Evolutionary conservation across 1,140 invertebrate genomes (phyloP).

Genomic region (Sesamia nonagrioides): DNA sequence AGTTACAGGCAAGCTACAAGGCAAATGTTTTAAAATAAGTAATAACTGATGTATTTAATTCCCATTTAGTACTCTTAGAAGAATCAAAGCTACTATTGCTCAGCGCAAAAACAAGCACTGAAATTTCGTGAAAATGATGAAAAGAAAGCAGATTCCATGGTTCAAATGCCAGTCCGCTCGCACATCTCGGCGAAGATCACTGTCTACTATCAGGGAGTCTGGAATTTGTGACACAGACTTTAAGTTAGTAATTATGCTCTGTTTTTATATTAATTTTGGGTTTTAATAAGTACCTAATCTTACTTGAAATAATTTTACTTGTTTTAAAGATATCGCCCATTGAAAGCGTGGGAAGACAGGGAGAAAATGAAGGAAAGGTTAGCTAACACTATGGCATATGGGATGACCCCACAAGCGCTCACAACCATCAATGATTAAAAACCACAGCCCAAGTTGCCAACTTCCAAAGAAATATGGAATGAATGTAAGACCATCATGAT

Average conservation of each 20-base stretch:
- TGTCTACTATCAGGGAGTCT: conserved; percentile 87
- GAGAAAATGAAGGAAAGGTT: conserved; percentile 86
- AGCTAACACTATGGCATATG: conserved; percentile 86
- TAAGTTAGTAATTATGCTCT: conserved; percentile 59
- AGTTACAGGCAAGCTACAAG: no score
- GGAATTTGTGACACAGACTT: conserved; percentile 86
- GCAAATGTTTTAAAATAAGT: background rate
- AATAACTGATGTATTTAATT: background rate
- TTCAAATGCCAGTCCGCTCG: conserved; percentile 78
- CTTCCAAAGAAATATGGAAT: conserved; percentile 85
- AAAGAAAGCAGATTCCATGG: conserved; percentile 42
- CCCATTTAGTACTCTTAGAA: conserved; percentile 88
- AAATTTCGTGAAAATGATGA: conserved; percentile 62
- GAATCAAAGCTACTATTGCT: conserved; percentile 88
- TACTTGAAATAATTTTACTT: background rate
- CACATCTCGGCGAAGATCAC: conserved; percentile 88
- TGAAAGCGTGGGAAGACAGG: conserved; percentile 83
- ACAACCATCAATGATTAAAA: conserved; percentile 53
- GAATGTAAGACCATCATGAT: conserved; percentile 74
- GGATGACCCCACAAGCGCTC: conserved; percentile 64
- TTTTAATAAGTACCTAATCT: background rate
- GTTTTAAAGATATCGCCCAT: conserved; percentile 73
- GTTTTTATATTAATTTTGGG: background rate
- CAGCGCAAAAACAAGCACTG: conserved; percentile 83
- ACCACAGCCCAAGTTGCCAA: conserved; percentile 69